Evolutionary conservation across 1,140 invertebrate genomes (phyloP).

Genomic region (Brachionus plicatilis): DNA sequence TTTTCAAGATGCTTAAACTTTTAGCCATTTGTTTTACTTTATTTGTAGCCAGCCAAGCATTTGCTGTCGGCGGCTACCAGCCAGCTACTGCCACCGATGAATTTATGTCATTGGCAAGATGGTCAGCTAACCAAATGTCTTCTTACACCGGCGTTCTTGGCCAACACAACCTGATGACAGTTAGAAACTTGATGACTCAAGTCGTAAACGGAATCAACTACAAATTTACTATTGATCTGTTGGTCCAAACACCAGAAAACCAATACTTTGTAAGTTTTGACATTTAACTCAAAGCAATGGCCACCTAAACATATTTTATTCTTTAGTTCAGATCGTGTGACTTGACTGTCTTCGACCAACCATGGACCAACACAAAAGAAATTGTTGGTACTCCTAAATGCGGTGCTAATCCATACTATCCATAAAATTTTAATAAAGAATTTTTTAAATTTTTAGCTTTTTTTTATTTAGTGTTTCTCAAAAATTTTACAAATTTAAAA

Average conservation of each 20-base stretch:
- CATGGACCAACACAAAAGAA: slow-evolving; percentile 29
- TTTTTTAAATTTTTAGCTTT: too few species aligned
- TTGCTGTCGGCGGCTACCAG: background rate
- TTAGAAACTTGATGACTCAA: slow-evolving; percentile 19
- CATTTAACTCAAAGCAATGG: too few species aligned
- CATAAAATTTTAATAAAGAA: background rate
- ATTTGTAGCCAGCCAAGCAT: background rate
- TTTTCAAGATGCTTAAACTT: background rate
- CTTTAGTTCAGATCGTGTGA: slow-evolving; percentile 38
- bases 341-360: slow-evolving; percentile 8
- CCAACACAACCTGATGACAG: background rate
- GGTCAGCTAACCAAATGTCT: background rate
- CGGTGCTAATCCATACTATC: background rate
- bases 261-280: slow-evolving; percentile 22
- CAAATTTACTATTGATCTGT: slow-evolving; percentile 21
- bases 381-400: background rate
- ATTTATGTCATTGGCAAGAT: background rate
- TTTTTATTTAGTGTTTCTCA: too few species aligned
- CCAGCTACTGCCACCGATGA: background rate
- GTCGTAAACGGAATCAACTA: slow-evolving; percentile 32
- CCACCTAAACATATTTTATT: background rate
- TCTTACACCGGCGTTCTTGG: background rate
- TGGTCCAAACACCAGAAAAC: background rate
- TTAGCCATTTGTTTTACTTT: background rate
- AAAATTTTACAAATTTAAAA: too few species aligned